Conservation (phyloP, 1,140 invertebrate species). For the Hycleus cichorii region DNA sequence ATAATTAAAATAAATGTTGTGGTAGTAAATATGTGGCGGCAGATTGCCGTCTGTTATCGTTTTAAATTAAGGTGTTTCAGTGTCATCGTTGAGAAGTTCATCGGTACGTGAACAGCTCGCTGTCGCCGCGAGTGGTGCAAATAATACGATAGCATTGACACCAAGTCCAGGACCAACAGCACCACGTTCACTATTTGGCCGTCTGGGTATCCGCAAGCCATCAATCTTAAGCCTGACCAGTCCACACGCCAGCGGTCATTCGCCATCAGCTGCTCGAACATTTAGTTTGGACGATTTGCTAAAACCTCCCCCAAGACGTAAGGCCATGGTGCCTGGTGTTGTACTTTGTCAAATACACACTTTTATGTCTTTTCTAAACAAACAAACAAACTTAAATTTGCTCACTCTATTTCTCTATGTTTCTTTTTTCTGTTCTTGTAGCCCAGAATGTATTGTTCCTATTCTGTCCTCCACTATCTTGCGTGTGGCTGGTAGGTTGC, state of each 20-base stretch:
- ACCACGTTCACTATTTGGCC: constrained; percentile 59
- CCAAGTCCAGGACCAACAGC: constrained; percentile 36
- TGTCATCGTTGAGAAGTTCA: constrained; percentile 35
- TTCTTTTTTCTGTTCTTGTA: constrained; percentile 22
- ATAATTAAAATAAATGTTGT: too few relatives aligned
- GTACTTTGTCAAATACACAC: too few relatives aligned
- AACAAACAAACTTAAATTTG: not conserved
- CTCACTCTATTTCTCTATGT: constrained; percentile 6
- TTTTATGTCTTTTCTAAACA: too few relatives aligned
- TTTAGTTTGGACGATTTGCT: constrained; percentile 77
- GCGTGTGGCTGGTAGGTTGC: constrained; percentile 45
- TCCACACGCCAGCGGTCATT: constrained; percentile 46
- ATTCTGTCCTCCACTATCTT: constrained; percentile 30
- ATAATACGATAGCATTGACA: constrained; percentile 39
- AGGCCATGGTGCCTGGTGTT: constrained; percentile 40
- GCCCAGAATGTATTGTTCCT: constrained; percentile 14
- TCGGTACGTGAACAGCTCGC: constrained; percentile 42
- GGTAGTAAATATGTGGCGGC: too few relatives aligned
- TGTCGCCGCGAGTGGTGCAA: constrained; percentile 33
- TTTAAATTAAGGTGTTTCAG: constrained; percentile 18
- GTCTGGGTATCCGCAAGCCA: constrained; percentile 72
- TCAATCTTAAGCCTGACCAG: constrained; percentile 65
- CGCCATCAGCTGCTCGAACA: constrained; percentile 51
- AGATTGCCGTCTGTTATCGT: not conserved
- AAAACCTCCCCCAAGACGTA: constrained; percentile 64